Percentiles rank a stretch among this genome's conserved stretches.
Conservation (phyloP, 2,113 vertebrate genomes). For the Pachycephala philippinensis region DNA sequence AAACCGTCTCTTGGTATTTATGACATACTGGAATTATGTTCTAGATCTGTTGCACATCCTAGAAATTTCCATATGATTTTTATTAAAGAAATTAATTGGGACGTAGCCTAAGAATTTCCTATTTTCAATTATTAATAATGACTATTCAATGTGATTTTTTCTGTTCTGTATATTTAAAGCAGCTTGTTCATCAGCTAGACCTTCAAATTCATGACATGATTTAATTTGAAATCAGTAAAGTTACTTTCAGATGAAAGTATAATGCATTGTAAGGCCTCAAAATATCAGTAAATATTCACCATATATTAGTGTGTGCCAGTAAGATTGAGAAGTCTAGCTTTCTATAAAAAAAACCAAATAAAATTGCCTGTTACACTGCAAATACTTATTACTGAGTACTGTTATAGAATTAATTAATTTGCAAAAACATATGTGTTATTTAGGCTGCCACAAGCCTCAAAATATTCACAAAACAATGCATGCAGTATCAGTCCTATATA, state of each 20-base stretch:
- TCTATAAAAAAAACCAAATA: neutral
- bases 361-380: conserved; percentile 49
- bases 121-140: conserved; percentile 48
- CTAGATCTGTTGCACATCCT: conserved; percentile 34
- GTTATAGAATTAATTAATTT: conserved; percentile 48
- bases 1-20: conserved; percentile 3
- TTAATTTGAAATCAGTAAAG: neutral
- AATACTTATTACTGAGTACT: neutral
- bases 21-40: conserved; percentile 44
- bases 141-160: neutral
- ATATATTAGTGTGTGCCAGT: conserved; percentile 46
- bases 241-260: neutral
- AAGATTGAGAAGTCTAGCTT: conserved; percentile 22
- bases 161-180: conserved; percentile 34
- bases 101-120: conserved; percentile 41
- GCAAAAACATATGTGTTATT: neutral
- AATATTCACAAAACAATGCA: conserved; percentile 5
- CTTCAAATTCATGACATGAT: neutral
- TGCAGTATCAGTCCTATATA: neutral
- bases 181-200: conserved; percentile 33
- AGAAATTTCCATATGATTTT: conserved; percentile 33
- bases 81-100: conserved; percentile 57
- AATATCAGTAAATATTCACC: conserved; percentile 44
- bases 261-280: neutral
- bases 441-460: neutral